Base-by-base conservation (phyloP, 2,113 vertebrate genomes). In the Mugil cephalus region DNA sequence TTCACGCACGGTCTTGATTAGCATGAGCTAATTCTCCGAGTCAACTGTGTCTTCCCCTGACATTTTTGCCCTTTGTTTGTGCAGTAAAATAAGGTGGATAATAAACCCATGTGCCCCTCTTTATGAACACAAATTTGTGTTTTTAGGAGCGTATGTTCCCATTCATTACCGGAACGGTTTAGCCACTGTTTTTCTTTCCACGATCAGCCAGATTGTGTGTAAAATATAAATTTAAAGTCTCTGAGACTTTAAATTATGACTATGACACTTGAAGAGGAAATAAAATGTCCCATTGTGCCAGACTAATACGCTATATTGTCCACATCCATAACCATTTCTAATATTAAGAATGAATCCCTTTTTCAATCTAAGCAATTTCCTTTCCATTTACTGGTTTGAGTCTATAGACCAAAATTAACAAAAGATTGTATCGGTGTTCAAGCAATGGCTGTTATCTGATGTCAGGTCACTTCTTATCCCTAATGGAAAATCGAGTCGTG, bases 1-100 rank as follows among this genome's bases (percentile, higher is more conserved):
- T 64, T 71, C 62, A 60, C 54, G 51, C 71, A 65, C 17, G 45
- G 34, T 64, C 71, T 70, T 87, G 30, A 89, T 82, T 64, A 85
- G 77, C 69, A 77, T 66, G 40, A 71, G 65, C 30, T 63, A 61
- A 80, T 69, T 74, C 47, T 35, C 60, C 50, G 42, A 70, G 45
- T 81, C 42, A 54, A 46, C 34, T 8, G 13, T 35, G 19, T 15
- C 42, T 7, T 70, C 38, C 45, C 15, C 19, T 47, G 40, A 19
- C 35, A 47, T 65, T 60, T 50, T 36, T 39, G 74, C 24, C 35
- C n/a, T 77, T 56, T n/a, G 6, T 50, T 47, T 42, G 19, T 58
- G 34, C 14, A 39, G 15, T 9, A 48, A 80, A 74, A 53, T 54
- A 40, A 55, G 12, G 38, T 2, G 19, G 18, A 63, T 51, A 43